Conservation (phyloP, 2,797 vertebrate genomes). For the Liparis tanakae region DNA sequence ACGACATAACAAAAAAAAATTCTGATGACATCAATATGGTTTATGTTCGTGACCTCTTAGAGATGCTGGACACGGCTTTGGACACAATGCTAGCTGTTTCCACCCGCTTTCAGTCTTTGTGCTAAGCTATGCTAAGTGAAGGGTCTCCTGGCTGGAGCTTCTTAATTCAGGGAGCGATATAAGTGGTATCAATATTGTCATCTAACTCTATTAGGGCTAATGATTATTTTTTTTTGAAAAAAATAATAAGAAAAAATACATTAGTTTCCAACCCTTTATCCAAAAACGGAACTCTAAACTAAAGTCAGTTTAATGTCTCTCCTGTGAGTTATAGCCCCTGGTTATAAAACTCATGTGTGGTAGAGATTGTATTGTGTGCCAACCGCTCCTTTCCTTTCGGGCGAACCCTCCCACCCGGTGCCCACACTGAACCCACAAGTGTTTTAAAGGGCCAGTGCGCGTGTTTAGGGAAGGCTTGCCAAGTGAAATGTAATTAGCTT, state of each 20-base stretch:
- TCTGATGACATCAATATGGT: background rate
- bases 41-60: background rate
- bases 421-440: background rate
- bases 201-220: background rate
- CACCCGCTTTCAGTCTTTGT: background rate
- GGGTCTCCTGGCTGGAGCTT: background rate
- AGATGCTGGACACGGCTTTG: background rate
- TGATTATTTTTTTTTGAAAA: no score
- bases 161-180: background rate
- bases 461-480: slow-evolving; percentile 44
- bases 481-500: slow-evolving; percentile 67
- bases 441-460: slow-evolving; percentile 33
- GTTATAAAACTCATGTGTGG: slow-evolving; percentile 11
- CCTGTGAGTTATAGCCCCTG: background rate
- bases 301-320: background rate
- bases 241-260: no score
- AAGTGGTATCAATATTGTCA: background rate
- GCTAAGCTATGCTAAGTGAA: slow-evolving; percentile 1
- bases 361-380: slow-evolving; percentile 17
- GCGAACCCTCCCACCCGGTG: slow-evolving; percentile 10
- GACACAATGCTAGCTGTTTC: background rate
- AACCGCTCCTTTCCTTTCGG: slow-evolving; percentile 7
- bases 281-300: no score
- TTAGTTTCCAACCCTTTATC: no score
- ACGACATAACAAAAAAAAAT: background rate